Base-by-base conservation (phyloP, 1,140 invertebrate genomes). In the Hylyphantes graminicola region DNA sequence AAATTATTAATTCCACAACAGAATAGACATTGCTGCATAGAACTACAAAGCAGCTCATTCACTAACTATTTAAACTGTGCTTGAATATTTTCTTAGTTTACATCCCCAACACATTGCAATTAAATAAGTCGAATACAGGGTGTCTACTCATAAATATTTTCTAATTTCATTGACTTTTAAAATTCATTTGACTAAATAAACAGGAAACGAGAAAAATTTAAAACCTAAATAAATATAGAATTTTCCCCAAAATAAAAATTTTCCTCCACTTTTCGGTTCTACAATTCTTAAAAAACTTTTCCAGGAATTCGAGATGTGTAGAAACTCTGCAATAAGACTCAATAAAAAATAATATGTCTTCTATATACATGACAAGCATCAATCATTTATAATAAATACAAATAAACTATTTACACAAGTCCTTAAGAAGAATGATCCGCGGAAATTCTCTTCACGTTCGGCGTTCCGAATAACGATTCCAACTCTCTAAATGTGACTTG, bases 401-500 rank as follows among this genome's bases (percentile, higher is more conserved):
- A 21, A 6, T 19, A 21, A 65, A 21, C 19, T 48, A 35, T 9
- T 65, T 13, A 65, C 48, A 35, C 12, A 65, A 17, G 9, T 8
- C 19, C 4, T n/a, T 65, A 65, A 21, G 21, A 11, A 12, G 63
- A n/a, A 54, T 51, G 50, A 53, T 70, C 35, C 35, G 35, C 68
- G 7, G 68, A 70, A 70, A 70, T 7, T 74, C 53, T 53, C 54
- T 74, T 74, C 35, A 59, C 51, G 54, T 59, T 15, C 53, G 80
- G 51, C 19, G 35, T 35, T 35, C 55, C 59, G 12, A 85, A 59
- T 6, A 77, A 7, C 10, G 35, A 53, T 59, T 76, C 82, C n/a
- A 77, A 21, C 72, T 85, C 74, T n/a, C 13, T 21, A 35, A 85
- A 59, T n/a, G 48, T 50, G 19, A 72, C 11, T 8, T 77, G 73